Base-by-base conservation (phyloP, 2,888 invertebrate genomes). In the Cephus spinipes region DNA sequence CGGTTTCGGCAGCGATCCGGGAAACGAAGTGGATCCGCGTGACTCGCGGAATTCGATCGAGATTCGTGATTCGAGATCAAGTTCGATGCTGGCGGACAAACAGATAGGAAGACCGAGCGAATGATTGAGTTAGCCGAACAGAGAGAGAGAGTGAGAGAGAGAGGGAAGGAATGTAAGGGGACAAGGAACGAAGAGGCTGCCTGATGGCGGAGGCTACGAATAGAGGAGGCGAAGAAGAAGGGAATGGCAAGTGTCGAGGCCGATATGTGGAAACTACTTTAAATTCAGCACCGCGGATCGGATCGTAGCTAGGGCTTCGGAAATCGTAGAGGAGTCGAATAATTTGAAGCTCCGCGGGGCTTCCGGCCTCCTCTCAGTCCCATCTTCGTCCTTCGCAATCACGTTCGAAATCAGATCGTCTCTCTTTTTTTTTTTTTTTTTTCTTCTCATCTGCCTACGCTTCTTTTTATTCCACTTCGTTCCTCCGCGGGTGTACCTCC, bases 311-410 rank as follows among this genome's bases (percentile, higher is more conserved):
- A 91, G 81, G 91, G 91, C 91, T 91, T 91, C 91, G 83, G 91
- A 91, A 91, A 91, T 91, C 91, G 90, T 91, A 91, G 87, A 91
- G 90, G 87, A 91, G 88, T 90, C 89, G 90, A 89, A 91, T 91
- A 91, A 91, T 91, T 91, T 91, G 87, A 85, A 85, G 80, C 85
- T 75, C 84, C 79, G 40, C 85, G 83, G 78, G 89, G 89, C 88
- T 89, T 89, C 89, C 81, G 81, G 69, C 80, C 77, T 79, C 81
- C 78, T 80, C 81, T 79, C 81, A 74, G 69, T 4, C 15, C 69
- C 6, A 30, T 69, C 69, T 77, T 81, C 69, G 76, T 76, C 81
- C 76, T 78, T 73, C 73, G 73, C 30, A 73, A 33, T 75, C 77
- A 77, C 76, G 77, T 33, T 69, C 32, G 12, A 69, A 69, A 32